Conservation (phyloP, 2,797 vertebrate species). For the Sebastes steindachneri region DNA sequence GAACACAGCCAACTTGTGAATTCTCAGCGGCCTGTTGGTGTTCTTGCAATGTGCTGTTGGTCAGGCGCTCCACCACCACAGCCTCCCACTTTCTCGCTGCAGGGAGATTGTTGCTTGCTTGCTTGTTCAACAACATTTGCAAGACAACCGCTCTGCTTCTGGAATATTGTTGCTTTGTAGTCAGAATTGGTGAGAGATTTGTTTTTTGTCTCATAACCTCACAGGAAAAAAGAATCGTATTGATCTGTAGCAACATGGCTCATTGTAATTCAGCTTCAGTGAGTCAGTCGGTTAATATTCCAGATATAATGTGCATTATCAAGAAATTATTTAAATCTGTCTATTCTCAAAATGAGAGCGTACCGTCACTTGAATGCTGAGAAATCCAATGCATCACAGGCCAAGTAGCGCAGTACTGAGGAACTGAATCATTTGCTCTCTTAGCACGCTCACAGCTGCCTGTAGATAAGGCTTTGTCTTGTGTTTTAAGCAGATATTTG, state of each 20-base stretch:
- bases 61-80: slow-evolving; percentile 24
- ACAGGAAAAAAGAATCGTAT: neutral
- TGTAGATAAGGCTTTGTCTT: slow-evolving; percentile 75
- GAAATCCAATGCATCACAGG: slow-evolving; percentile 43
- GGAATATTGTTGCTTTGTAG: slow-evolving; percentile 5
- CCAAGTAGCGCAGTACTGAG: slow-evolving; percentile 27
- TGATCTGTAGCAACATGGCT: slow-evolving; percentile 8
- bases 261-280: slow-evolving; percentile 13
- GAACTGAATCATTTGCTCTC: slow-evolving; percentile 67
- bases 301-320: slow-evolving; percentile 24
- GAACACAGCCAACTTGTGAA: slow-evolving; percentile 64
- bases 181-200: neutral
- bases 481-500: slow-evolving; percentile 74
- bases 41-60: slow-evolving; percentile 49
- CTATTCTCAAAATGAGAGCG: slow-evolving; percentile 25
- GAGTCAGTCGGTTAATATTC: slow-evolving; percentile 28
- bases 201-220: slow-evolving; percentile 8
- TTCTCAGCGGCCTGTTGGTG: slow-evolving; percentile 55
- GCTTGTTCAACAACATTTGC: slow-evolving; percentile 36
- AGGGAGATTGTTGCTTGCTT: slow-evolving; percentile 51
- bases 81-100: slow-evolving; percentile 32
- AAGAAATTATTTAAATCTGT: slow-evolving; percentile 34
- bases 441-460: slow-evolving; percentile 65
- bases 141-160: slow-evolving; percentile 20
- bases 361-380: slow-evolving; percentile 31